Conservation (phyloP, 2,797 vertebrate species). For the Lacerta agilis region DNA sequence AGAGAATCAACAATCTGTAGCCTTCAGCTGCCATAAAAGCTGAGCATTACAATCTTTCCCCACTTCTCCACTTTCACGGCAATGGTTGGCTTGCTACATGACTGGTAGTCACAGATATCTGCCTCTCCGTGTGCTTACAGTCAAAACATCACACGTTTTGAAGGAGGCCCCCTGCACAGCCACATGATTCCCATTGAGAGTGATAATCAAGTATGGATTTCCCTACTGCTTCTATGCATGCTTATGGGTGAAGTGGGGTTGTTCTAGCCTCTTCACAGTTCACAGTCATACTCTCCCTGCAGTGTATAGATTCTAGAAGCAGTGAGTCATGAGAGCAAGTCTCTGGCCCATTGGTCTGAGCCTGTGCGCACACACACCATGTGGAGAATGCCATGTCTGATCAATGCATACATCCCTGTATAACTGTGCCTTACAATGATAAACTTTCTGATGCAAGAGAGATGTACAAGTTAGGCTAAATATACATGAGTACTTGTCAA, state of each 20-base stretch:
- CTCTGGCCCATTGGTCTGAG: background rate
- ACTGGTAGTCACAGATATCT: background rate
- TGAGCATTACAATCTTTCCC: background rate
- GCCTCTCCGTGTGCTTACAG: background rate
- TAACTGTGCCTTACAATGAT: background rate
- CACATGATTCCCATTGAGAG: background rate
- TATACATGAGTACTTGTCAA: background rate
- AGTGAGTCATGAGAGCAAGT: background rate
- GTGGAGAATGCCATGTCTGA: background rate
- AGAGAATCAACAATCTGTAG: background rate
- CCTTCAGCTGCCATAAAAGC: background rate
- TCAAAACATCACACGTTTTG: background rate
- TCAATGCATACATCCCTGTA: background rate
- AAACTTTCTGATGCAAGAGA: background rate
- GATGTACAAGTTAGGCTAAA: background rate
- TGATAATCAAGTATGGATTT: background rate
- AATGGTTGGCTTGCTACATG: background rate
- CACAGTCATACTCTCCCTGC: background rate
- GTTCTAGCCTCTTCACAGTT: background rate
- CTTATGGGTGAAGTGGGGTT: background rate
- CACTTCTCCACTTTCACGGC: background rate
- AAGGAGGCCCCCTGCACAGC: background rate
- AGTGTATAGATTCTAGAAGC: background rate
- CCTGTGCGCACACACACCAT: background rate
- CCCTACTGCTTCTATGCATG: background rate